Percentiles rank a stretch among this genome's conserved stretches.
Conservation (phyloP, 1,140 invertebrate genomes). For the Drepana arcuata region DNA sequence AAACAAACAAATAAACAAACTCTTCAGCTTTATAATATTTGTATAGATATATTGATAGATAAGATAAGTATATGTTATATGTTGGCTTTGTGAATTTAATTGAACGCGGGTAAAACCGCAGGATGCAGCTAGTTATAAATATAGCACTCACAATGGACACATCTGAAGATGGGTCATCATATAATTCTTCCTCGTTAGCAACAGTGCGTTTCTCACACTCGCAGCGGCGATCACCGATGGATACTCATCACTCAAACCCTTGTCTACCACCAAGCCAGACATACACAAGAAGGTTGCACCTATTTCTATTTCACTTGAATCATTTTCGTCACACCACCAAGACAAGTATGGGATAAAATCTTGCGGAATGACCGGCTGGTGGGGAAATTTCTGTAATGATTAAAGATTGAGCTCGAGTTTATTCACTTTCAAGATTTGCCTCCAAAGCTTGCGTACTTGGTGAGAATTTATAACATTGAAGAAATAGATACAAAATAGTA, state of each 20-base stretch:
- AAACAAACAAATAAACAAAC: no score
- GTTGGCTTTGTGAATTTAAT: no score
- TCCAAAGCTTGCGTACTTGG: neutral
- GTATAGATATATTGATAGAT: no score
- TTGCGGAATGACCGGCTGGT: slow-evolving; percentile 33
- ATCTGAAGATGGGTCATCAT: slow-evolving; percentile 17
- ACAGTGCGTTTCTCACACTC: slow-evolving; percentile 33
- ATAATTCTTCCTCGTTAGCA: slow-evolving; percentile 24
- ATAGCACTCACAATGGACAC: slow-evolving; percentile 15
- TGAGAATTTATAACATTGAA: neutral
- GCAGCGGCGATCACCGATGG: slow-evolving; percentile 41
- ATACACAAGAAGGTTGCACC: slow-evolving; percentile 42
- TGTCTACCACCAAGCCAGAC: slow-evolving; percentile 33
- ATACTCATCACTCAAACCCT: slow-evolving; percentile 21
- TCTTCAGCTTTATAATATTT: no score
- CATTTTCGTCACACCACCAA: slow-evolving; percentile 27
- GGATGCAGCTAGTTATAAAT: no score
- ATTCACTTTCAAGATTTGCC: neutral
- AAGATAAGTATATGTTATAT: no score
- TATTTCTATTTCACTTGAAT: slow-evolving; percentile 28
- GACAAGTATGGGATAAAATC: slow-evolving; percentile 43
- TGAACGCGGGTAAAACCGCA: no score
- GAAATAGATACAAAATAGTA: no score
- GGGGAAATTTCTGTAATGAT: slow-evolving; percentile 37
- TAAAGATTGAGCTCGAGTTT: no score